Evolutionary conservation across 2,888 invertebrate species (phyloP).

Genomic region (Dioctria linearis): DNA sequence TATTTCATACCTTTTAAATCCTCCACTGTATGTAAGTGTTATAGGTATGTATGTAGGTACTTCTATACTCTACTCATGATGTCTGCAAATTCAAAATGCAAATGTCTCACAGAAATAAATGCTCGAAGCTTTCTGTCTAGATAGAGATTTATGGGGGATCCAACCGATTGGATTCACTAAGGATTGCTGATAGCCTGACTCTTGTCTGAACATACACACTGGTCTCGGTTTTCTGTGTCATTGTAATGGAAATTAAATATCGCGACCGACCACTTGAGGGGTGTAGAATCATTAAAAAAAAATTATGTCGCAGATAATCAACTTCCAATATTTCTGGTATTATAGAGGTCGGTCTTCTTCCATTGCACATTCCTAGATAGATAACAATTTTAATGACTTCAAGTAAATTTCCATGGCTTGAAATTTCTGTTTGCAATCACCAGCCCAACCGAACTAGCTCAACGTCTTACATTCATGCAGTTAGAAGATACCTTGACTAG

Average conservation of each 20-base stretch:
- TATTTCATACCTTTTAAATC: conserved; percentile 32
- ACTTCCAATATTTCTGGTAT: conserved; percentile 28
- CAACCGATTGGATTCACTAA: conserved; percentile 25
- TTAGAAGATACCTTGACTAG: too few species aligned
- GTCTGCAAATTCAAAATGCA: conserved; percentile 50
- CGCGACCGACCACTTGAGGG: neutral
- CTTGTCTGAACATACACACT: too few species aligned
- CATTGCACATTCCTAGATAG: neutral
- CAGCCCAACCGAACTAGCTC: neutral
- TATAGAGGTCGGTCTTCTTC: neutral
- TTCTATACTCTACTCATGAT: neutral
- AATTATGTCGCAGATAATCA: conserved; percentile 31
- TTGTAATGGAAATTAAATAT: conserved; percentile 29
- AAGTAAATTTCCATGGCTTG: neutral
- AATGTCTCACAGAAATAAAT: conserved; percentile 24
- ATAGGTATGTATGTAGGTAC: too few species aligned
- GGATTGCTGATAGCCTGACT: neutral
- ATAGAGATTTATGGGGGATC: conserved; percentile 41
- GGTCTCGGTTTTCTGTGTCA: neutral
- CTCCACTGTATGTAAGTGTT: neutral
- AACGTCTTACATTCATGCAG: neutral
- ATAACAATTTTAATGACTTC: neutral
- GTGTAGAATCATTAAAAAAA: conserved; percentile 21
- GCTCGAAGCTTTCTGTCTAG: conserved; percentile 26
- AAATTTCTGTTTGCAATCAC: neutral